phyloP scores from a whole-genome alignment of 2,888 invertebrate species.

The Diaprepes abbreviatus region DNA sequence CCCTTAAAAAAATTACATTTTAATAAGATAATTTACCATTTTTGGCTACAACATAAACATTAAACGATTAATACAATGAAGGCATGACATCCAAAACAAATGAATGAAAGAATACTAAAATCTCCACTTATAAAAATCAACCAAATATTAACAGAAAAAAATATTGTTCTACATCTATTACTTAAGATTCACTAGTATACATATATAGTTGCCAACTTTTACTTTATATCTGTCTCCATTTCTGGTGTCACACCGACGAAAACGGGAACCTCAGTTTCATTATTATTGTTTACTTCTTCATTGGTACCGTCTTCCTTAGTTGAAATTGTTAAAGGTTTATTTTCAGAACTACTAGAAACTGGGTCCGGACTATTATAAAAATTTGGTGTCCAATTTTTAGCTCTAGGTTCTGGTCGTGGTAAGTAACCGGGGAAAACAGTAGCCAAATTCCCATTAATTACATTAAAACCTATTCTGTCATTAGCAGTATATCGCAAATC shows the following conservation, averaged over 20 bases:
- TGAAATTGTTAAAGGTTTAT: background rate
- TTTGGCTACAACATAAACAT: too few relatives aligned
- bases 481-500: slow-evolving; percentile 57
- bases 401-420: background rate
- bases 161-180: background rate
- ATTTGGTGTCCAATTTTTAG: background rate
- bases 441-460: slow-evolving; percentile 62
- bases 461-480: slow-evolving; percentile 56
- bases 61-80: too few relatives aligned
- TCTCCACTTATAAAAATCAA: too few relatives aligned
- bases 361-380: background rate
- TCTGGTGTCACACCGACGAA: background rate
- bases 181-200: background rate
- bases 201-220: background rate
- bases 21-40: too few relatives aligned
- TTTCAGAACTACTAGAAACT: background rate
- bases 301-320: background rate
- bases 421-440: slow-evolving; percentile 25
- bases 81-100: too few relatives aligned
- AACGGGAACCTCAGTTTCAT: background rate
- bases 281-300: background rate
- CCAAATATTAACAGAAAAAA: background rate
- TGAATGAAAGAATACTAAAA: too few relatives aligned
- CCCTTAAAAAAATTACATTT: too few relatives aligned
- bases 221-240: background rate